Base-by-base conservation (phyloP, 2,113 vertebrate species). In the Neodontobutis hainanensis region DNA sequence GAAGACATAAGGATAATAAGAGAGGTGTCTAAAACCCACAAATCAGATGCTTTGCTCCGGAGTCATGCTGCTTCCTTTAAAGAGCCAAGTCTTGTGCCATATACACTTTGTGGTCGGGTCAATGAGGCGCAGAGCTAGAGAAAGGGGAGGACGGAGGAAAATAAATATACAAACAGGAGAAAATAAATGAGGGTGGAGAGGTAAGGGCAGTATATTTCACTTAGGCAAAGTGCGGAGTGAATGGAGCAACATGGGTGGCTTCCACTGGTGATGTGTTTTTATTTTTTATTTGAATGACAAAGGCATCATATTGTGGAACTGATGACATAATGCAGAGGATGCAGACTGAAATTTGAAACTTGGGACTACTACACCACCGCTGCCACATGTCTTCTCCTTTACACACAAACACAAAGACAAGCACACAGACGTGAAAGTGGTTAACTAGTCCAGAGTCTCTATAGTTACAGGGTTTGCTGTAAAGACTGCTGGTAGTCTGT, bases 201-300 rank as follows among this genome's bases (percentile, higher is more conserved):
- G 61, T 51, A 43, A 36, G 50, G 73, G 64, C 12, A 11, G 15
- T 40, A 67, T 65, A 68, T 80, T 81, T 75, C 66, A 63, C 52
- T 67, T 76, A 61, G 77, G 82, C 76, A 78, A 79, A 79, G 75
- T 77, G 71, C 75, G 78, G 67, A 83, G 70, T 68, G 68, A 84
- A 68, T 69, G 59, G 36, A 51, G 65, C 88, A 78, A 76, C 88
- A 82, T 88, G 86, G 83, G 88, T 89, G 90, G 88, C 78, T 88
- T 85, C 77, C 65, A 75, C 27, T 81, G 84, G 56, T 83, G 82
- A 72, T 67, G 70, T 70, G 35, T 73, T 58, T 27, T 40, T 38
- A n/a, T n/a, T 42, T 46, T 32, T 63, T 15, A 44, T 43, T 77
- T 91, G 90, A 92, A 70, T 91, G 86, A 90, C 90, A 89, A 50